These are phyloP conservation scores for Stenoptilia bipunctidactyla DNA, from an alignment of 2,888 invertebrate genomes.

Conservation along the genomic window DNA sequence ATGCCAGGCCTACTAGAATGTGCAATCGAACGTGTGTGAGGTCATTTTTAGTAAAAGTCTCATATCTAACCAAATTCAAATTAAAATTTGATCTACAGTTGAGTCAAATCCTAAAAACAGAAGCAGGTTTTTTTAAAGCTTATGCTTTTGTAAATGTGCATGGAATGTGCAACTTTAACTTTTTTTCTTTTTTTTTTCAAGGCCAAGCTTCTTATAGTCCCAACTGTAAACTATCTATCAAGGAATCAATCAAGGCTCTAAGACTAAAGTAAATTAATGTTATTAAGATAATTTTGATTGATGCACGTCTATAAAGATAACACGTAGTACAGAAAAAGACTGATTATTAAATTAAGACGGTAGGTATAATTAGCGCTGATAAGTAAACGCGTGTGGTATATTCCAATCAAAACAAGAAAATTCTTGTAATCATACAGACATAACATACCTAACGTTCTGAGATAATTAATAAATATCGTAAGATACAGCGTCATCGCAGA, in stretches of 20 bases:
- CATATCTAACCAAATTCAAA: too few relatives aligned
- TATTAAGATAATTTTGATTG: constrained; percentile 1
- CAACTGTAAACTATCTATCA: too few relatives aligned
- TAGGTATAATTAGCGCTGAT: neutral
- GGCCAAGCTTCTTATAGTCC: too few relatives aligned
- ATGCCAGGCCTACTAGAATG: neutral
- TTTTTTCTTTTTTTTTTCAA: too few relatives aligned
- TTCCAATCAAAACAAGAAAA: constrained; percentile 20
- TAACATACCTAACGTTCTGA: constrained; percentile 1
- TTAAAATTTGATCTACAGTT: too few relatives aligned
- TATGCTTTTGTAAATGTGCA: too few relatives aligned
- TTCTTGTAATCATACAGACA: constrained; percentile 4
- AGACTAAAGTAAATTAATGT: neutral
- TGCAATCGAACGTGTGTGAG: constrained; percentile 4
- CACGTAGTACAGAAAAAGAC: neutral
- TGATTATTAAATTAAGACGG: neutral
- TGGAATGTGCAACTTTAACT: too few relatives aligned
- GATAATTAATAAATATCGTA: constrained; percentile 40
- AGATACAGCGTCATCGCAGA: constrained; percentile 41
- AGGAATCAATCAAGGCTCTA: too few relatives aligned
- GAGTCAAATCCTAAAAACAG: too few relatives aligned
- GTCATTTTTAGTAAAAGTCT: constrained; percentile 2
- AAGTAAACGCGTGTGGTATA: constrained; percentile 20
- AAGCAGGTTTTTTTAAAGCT: too few relatives aligned
- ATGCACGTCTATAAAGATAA: neutral